A percentile compares a stretch with the other conserved stretches of the same genome.
Evolutionary conservation across 2,113 vertebrate genomes (phyloP).

Genomic region (Chionis minor): DNA sequence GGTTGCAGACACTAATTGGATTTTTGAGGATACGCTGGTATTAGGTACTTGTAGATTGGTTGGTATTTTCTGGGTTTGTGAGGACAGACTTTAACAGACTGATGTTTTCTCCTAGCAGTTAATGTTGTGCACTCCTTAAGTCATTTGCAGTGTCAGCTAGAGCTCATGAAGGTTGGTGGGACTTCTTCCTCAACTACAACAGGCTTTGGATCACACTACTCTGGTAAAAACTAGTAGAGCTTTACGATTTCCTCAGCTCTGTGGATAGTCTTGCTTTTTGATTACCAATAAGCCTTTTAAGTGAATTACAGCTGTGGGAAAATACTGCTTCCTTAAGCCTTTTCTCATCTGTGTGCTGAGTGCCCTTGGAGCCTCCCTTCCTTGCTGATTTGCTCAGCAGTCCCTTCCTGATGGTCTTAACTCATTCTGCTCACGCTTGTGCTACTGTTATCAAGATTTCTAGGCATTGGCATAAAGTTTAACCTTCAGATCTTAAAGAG

Average conservation of each 20-base stretch:
- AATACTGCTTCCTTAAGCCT: neutral
- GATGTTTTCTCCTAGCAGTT: neutral
- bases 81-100: neutral
- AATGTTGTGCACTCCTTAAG: neutral
- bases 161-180: neutral
- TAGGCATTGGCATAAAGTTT: constrained; percentile 33
- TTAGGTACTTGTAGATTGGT: neutral
- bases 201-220: neutral
- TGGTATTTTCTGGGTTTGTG: neutral
- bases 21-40: constrained; percentile 48
- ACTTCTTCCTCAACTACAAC: neutral
- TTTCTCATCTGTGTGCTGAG: neutral
- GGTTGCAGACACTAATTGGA: constrained; percentile 47
- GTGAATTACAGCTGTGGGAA: neutral
- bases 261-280: neutral
- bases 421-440: constrained; percentile 21
- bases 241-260: neutral
- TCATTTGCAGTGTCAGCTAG: neutral
- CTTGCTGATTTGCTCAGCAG: neutral
- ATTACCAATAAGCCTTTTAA: constrained; percentile 13
- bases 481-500: constrained; percentile 38
- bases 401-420: neutral
- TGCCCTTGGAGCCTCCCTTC: constrained; percentile 18
- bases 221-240: neutral
- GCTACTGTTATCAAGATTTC: constrained; percentile 23